Base-by-base conservation (phyloP, 1,140 invertebrate species). In the Apis dorsata region DNA sequence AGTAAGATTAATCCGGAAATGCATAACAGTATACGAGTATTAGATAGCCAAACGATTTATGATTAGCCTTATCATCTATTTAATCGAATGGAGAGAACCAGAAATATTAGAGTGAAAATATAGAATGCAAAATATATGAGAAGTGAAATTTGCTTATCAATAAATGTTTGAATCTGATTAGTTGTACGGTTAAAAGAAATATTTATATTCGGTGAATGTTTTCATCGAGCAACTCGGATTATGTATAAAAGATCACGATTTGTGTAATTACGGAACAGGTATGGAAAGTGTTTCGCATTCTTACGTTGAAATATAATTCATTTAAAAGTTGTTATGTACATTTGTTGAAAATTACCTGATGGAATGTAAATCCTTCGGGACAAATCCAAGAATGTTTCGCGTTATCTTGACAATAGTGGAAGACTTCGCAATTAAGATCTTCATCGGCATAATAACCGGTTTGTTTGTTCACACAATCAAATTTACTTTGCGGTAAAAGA, bases 391-490 rank as follows among this genome's bases (percentile, higher is more conserved):
- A 98, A 91, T 98, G 98, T 89, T 96, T 97, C 19, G 97, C 97
- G 85, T 96, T 97, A 81, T 98, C 97, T 90, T 98, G 97, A 91
- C 98, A 98, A 92, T 98, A 99, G 92, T 99, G 98, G 96, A 99
- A 99, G 0, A 98, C 97, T 92, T 98, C 97, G 90, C 98, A 99
- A 88, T 96, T 96, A 44, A 99, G 95, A 72, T 97, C 97, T 88
- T 98, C 97, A 90, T 98, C 98, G 34, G 98, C 98, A 91, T 98
- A 98, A 94, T 98, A 99, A 24, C 98, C 98, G 28, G 97, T 97
- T 88, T 97, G 97, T 87, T 96, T 97, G 85, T 95, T 95, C 57
- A 95, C 94, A 91, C 98, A 98, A 90, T 96, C 95, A 92, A 98
- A 98, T 91, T 97, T 97, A 74, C 97, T 98, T 89, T 98, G 96